phyloP scores from a whole-genome alignment of 2,888 invertebrate species.

The Mesodorylaimus sp. region DNA sequence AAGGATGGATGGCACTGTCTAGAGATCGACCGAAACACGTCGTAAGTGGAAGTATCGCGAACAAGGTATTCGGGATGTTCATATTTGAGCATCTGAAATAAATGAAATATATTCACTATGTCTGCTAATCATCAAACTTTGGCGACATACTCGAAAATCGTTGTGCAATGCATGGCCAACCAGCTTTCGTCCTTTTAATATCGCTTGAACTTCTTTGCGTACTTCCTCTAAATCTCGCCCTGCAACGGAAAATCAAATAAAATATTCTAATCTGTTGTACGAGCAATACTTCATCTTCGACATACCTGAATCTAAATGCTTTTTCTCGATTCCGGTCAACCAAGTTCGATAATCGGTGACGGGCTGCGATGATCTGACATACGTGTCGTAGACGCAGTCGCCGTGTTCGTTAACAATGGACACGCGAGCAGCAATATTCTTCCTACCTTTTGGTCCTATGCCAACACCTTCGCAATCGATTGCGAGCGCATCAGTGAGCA shows the following conservation, averaged over 20 bases:
- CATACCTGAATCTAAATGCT: conserved; percentile 29
- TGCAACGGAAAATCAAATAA: conserved; percentile 20
- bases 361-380: conserved; percentile 53
- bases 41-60: conserved; percentile 57
- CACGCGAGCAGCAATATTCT: conserved; percentile 50
- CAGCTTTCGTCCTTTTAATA: conserved; percentile 52
- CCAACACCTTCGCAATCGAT: conserved; percentile 95
- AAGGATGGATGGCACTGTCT: conserved; percentile 59
- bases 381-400: conserved; percentile 64
- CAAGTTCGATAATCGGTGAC: conserved; percentile 62
- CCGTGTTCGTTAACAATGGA: conserved; percentile 68
- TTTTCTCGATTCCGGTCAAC: conserved; percentile 62
- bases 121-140: no score
- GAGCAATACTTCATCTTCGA: no score
- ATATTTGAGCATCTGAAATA: conserved; percentile 46
- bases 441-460: conserved; percentile 48
- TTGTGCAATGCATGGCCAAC: conserved; percentile 70
- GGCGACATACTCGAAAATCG: conserved; percentile 61
- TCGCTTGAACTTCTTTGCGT: conserved; percentile 55
- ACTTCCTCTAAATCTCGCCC: conserved; percentile 40
- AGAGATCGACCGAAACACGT: conserved; percentile 50
- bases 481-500: no score
- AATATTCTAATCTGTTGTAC: no score
- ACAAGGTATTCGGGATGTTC: conserved; percentile 54
- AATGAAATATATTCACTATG: no score